A percentile compares a stretch with the other conserved stretches of the same genome.
phyloP scores from a whole-genome alignment of 2,888 invertebrate species.

The Endotricha flammealis region DNA sequence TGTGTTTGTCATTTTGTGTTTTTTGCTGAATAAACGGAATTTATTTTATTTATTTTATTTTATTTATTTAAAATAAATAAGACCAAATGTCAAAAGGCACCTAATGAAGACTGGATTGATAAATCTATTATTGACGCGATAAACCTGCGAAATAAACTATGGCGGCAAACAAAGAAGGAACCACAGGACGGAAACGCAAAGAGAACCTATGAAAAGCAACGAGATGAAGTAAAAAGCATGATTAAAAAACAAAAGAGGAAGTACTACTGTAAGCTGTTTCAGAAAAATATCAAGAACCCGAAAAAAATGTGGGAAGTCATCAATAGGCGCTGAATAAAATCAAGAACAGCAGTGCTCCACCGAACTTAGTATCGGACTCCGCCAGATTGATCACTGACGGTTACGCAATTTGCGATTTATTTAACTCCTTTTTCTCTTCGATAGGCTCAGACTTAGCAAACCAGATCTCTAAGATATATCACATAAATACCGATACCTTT shows the following conservation, averaged over 20 bases:
- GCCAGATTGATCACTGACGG: neutral
- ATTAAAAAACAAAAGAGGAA: slow-evolving; percentile 1
- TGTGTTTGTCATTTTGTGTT: too few relatives aligned
- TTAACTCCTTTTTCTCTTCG: neutral
- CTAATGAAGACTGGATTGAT: slow-evolving; percentile 1
- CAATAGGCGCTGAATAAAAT: slow-evolving; percentile 7
- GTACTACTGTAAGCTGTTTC: slow-evolving; percentile 2
- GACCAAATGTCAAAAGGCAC: slow-evolving; percentile 3
- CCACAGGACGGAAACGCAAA: too few relatives aligned
- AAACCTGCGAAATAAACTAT: neutral
- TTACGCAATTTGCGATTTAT: neutral
- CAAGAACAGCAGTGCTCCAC: slow-evolving; percentile 6
- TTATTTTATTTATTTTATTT: too few relatives aligned
- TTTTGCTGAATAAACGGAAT: too few relatives aligned
- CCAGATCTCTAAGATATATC: too few relatives aligned
- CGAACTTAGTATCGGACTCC: slow-evolving; percentile 2
- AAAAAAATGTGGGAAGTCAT: slow-evolving; percentile 12
- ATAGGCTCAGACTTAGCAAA: too few relatives aligned
- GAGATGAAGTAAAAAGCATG: neutral
- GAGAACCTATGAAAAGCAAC: slow-evolving; percentile 1
- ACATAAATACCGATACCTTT: neutral
- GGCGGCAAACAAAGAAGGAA: too few relatives aligned
- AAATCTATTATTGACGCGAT: slow-evolving; percentile 1
- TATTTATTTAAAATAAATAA: too few relatives aligned
- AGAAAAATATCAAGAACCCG: slow-evolving; percentile 4